Evolutionary conservation across 2,797 vertebrate species (phyloP).

Genomic region (Sylvilagus floridanus): DNA sequence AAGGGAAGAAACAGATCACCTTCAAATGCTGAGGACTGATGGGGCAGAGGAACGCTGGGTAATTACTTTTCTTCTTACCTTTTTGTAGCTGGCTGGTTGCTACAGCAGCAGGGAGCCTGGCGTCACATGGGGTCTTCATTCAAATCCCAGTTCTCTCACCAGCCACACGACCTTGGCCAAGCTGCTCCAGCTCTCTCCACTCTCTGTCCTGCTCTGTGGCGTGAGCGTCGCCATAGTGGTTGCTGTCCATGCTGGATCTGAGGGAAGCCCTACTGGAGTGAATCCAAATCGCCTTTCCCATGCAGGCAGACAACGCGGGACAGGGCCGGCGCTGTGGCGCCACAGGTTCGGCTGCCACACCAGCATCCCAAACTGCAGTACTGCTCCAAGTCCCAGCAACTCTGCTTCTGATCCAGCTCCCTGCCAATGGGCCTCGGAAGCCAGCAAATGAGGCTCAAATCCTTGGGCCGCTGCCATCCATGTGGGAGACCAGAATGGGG

Average conservation of each 20-base stretch:
- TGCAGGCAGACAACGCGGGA: too few species aligned
- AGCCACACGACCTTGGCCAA: neutral
- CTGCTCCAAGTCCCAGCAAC: too few species aligned
- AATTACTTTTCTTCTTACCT: neutral
- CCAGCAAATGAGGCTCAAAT: too few species aligned
- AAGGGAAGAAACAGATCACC: constrained; percentile 14
- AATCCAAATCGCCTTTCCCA: neutral
- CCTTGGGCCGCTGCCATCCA: too few species aligned
- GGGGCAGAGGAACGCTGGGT: neutral
- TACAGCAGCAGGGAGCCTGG: neutral
- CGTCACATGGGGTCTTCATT: neutral
- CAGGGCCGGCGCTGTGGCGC: too few species aligned
- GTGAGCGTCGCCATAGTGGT: neutral
- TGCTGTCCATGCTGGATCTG: neutral
- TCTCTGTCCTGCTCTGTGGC: neutral
- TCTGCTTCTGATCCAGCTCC: too few species aligned
- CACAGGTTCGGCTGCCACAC: too few species aligned
- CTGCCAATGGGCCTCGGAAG: too few species aligned
- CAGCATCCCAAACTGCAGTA: too few species aligned
- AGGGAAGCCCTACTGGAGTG: neutral
- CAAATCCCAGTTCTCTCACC: neutral
- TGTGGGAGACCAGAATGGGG: too few species aligned
- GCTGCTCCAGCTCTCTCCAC: neutral
- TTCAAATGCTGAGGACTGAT: neutral
- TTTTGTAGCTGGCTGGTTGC: neutral